Conservation (phyloP, 2,888 invertebrate species). For the Brachyptera risi region DNA sequence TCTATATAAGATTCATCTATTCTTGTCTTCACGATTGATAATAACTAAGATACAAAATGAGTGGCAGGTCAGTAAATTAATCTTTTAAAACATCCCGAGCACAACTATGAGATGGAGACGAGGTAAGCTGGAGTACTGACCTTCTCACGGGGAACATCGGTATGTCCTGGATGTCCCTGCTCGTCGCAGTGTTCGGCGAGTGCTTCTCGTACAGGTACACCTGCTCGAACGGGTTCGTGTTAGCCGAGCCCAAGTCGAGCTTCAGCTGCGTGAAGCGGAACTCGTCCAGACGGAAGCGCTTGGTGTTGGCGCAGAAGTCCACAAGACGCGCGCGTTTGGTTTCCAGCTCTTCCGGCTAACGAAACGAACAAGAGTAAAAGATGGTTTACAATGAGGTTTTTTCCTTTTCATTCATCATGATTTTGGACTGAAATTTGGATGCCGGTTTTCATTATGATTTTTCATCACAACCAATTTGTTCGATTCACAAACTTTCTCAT, state of each 20-base stretch:
- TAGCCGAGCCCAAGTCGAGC: constrained; percentile 13
- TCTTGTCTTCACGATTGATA: too few species aligned
- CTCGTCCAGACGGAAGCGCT: neutral
- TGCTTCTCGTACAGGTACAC: constrained; percentile 24
- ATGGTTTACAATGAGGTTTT: neutral
- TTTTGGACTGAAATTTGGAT: too few species aligned
- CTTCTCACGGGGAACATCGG: neutral
- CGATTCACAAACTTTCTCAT: too few species aligned
- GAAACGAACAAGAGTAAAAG: neutral
- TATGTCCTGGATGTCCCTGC: neutral
- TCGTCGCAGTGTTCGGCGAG: neutral
- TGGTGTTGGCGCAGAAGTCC: neutral
- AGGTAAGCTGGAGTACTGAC: neutral
- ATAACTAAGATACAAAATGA: neutral
- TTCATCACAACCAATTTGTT: too few species aligned
- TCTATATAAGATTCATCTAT: too few species aligned
- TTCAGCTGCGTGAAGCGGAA: constrained; percentile 10
- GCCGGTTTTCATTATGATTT: too few species aligned
- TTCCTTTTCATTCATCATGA: too few species aligned
- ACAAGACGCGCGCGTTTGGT: neutral
- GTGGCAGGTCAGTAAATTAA: neutral
- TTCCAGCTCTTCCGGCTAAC: neutral
- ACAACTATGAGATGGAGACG: neutral
- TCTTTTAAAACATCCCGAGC: neutral
- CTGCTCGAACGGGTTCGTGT: constrained; percentile 17